These are phyloP conservation scores for Bathynomus jamesi DNA, from an alignment of 1,140 invertebrate species.

Conservation along the genomic window DNA sequence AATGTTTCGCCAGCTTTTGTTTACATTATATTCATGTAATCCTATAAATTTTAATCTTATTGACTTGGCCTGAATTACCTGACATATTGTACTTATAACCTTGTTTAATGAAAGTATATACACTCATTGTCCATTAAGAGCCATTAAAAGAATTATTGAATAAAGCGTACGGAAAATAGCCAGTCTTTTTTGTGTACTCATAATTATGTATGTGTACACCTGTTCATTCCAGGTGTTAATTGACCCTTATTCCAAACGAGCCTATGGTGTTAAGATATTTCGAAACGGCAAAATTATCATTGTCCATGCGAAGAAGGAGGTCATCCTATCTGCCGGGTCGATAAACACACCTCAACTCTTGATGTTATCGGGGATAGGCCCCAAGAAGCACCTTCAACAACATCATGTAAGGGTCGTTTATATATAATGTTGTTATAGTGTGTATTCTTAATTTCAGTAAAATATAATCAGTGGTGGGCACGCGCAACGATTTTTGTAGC, in stretches of 20 bases:
- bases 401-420: conserved; percentile 56
- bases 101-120: not conserved
- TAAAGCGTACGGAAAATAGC: not conserved
- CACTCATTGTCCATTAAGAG: not conserved
- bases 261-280: conserved; percentile 11
- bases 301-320: conserved; percentile 61
- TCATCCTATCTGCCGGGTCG: conserved; percentile 69
- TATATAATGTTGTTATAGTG: not conserved
- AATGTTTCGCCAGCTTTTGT: no score
- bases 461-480: no score
- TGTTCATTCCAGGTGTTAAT: not conserved
- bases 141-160: not conserved
- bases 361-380: conserved; percentile 81
- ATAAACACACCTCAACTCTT: conserved; percentile 72
- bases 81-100: not conserved
- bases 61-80: not conserved
- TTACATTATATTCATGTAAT: not conserved
- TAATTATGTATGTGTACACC: not conserved
- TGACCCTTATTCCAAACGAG: not conserved
- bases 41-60: not conserved
- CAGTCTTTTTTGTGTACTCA: not conserved
- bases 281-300: no score
- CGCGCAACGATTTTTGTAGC: no score
- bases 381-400: conserved; percentile 59
- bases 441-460: not conserved